These are phyloP conservation scores for Machaerirhynchus nigripectus DNA, from an alignment of 2,113 vertebrate genomes.

Conservation along the genomic window DNA sequence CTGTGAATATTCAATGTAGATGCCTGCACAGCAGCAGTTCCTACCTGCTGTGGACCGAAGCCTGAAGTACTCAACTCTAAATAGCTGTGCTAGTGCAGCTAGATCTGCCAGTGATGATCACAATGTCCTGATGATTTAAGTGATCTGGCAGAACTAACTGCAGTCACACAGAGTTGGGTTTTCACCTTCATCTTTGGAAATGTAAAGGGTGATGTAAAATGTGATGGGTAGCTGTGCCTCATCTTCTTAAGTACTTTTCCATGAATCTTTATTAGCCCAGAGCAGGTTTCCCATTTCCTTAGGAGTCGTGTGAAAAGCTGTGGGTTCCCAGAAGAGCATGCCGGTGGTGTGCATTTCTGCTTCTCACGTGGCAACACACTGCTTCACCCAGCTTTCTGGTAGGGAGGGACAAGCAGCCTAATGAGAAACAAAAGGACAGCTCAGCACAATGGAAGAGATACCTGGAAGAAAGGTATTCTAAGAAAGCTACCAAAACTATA, in stretches of 20 bases:
- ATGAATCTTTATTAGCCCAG: neutral
- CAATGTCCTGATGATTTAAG: neutral
- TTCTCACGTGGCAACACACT: neutral
- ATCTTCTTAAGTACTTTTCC: neutral
- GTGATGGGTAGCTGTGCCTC: neutral
- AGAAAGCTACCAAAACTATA: neutral
- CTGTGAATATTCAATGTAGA: neutral
- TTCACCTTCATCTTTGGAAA: constrained; percentile 2
- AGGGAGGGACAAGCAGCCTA: neutral
- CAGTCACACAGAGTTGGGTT: neutral
- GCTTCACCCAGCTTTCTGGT: neutral
- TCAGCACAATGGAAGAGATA: neutral
- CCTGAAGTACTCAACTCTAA: neutral
- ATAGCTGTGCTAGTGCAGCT: neutral
- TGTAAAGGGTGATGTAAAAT: neutral
- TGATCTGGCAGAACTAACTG: neutral
- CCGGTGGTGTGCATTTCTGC: neutral
- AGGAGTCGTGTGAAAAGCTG: neutral
- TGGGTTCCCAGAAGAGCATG: neutral
- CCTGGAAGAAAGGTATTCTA: neutral
- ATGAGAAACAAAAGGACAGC: neutral
- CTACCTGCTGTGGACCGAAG: neutral
- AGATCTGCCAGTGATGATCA: neutral
- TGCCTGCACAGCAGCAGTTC: neutral
- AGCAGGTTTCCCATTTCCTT: neutral